Percentiles rank a stretch among this genome's conserved stretches.
phyloP scores from a whole-genome alignment of 2,113 vertebrate species.

The Sinocyclocheilus anophthalmus region DNA sequence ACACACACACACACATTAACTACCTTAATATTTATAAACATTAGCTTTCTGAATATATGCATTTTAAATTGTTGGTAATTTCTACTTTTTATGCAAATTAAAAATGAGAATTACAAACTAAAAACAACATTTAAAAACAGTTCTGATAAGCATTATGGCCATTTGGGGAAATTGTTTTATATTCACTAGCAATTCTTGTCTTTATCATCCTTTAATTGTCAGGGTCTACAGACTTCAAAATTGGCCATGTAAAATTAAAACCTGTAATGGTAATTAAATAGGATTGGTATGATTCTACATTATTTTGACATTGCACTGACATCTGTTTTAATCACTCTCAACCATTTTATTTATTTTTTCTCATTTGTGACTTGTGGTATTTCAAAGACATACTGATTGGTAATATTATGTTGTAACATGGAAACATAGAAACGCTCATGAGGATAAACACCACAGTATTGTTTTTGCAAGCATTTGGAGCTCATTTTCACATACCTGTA shows the following conservation, averaged over 20 bases:
- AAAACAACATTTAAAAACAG: too few relatives aligned
- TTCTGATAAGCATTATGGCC: too few relatives aligned
- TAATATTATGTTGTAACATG: not conserved
- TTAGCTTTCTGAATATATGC: too few relatives aligned
- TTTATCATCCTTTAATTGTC: not conserved
- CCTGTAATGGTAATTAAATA: not conserved
- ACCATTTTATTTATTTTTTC: not conserved
- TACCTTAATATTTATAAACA: too few relatives aligned
- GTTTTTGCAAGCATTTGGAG: not conserved
- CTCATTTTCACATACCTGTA: conserved; percentile 10
- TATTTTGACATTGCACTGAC: not conserved
- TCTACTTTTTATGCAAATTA: too few relatives aligned
- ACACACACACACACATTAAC: too few relatives aligned
- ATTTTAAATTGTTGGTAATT: too few relatives aligned
- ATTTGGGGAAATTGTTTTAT: too few relatives aligned
- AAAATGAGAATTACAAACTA: too few relatives aligned
- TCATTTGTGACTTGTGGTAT: not conserved
- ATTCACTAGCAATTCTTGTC: not conserved
- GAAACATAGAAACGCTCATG: not conserved
- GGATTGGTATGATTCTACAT: not conserved
- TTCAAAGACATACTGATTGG: not conserved
- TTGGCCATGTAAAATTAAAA: not conserved
- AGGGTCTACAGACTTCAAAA: not conserved
- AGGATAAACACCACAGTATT: not conserved
- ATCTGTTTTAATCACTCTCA: not conserved